Evolutionary conservation across 2,797 vertebrate species (phyloP), one percentile per base, ranked within the genome.

Genomic region (Aotus griseimembra): DNA sequence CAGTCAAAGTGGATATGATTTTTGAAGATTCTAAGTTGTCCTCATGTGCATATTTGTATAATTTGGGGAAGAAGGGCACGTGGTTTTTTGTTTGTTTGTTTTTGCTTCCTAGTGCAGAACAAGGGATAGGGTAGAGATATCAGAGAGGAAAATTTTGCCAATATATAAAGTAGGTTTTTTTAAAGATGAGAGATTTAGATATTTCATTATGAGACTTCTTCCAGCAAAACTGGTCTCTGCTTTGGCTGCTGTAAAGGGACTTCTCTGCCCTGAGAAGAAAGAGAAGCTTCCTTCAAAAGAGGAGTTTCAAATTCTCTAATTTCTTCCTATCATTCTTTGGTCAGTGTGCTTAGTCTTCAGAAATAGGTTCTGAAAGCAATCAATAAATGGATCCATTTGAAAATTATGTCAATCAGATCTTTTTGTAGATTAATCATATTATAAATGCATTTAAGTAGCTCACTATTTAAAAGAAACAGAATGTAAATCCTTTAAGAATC

Each of bases 401-500:
- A 96, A 94, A 88, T 24, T 36, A 30, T 88, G 20, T 84, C 52
- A 55, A 92, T 93, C 73, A 94, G 75, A 92, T 61, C 33, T 52
- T 80, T 95, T 87, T 80, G 36, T 52, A 88, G 28, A 86, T 57
- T 46, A 94, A 90, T 90, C 79, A n/a, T 76, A 85, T 90, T 76
- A 46, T 64, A 94, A 94, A 95, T 46, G 64, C 50, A 64, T 48
- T 61, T 83, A 64, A 70, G 20, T 33, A 46, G 57, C 48, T 84
- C 13, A 5, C 75, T 72, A 39, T 64, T 88, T 86, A 84, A 46
- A 91, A 70, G 36, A 81, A 86, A 72, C 28, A 50, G 52, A 83
- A 57, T 30, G 13, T 46, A 95, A 96, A 36, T 95, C 76, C 92
- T 76, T 94, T 88, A 91, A 88, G 73, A 95, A 97, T 91, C 10